phyloP scores from a whole-genome alignment of 2,888 invertebrate species.

The Noctua janthina region DNA sequence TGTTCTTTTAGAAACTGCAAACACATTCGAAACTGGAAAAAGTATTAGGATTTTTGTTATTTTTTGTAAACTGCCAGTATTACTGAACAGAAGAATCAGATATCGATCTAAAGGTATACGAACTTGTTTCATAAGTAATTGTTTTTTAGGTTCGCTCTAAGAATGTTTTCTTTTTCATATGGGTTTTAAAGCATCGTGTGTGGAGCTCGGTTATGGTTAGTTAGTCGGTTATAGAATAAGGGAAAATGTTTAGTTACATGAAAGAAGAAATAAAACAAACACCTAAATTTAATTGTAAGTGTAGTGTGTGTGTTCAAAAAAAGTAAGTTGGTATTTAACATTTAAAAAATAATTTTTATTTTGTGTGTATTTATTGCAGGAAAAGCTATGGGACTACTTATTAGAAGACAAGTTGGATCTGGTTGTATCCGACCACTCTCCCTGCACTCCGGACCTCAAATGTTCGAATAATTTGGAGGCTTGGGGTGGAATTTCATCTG shows the following conservation, averaged over 20 bases:
- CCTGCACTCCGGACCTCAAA: slow-evolving; percentile 92
- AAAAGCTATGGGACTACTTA: slow-evolving; percentile 91
- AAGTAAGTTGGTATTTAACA: not conserved
- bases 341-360: not conserved
- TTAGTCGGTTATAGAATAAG: not conserved
- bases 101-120: not conserved
- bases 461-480: slow-evolving; percentile 92
- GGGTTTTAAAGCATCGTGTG: not conserved
- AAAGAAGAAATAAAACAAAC: not conserved
- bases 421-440: slow-evolving; percentile 93
- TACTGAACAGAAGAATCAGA: not conserved
- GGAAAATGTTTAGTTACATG: not conserved
- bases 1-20: not conserved
- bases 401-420: slow-evolving; percentile 90
- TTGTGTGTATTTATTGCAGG: slow-evolving; percentile 76
- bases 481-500: slow-evolving; percentile 94
- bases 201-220: not conserved
- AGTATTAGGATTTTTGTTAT: not conserved
- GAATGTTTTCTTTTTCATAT: not conserved
- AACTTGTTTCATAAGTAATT: not conserved
- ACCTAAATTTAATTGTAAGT: not conserved
- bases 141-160: not conserved
- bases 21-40: not conserved
- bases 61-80: slow-evolving; percentile 14
- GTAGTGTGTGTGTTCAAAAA: not conserved